Base-by-base conservation (phyloP, 2,113 vertebrate species). In the Ranitomeya imitator region DNA sequence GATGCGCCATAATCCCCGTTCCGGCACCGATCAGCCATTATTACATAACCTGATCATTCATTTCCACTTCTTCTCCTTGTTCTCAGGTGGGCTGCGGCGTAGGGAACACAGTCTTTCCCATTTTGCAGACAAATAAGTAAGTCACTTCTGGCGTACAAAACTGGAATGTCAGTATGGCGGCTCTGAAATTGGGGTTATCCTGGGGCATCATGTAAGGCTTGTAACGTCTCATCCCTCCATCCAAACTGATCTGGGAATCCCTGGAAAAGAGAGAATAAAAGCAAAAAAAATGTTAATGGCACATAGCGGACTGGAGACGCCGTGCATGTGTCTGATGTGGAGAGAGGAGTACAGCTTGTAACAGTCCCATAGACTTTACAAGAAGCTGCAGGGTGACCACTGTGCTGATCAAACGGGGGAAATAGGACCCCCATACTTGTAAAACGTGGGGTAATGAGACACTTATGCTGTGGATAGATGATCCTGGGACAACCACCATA, bases 111-210 rank as follows among this genome's bases (percentile, higher is more conserved):
- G 97, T 99, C 69, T 99, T 99, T 91, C 98, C 98, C 12, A 98
- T 99, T 92, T 92, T 99, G 83, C 97, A 99, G 92, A 99, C 96
- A 69, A 99, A 99, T 94, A 99, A 97, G 98, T 99, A 95, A 97
- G 97, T 94, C 6, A 82, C 88, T 83, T 2, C 4, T 65, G 5
- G 9, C 14, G 13, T 10, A 4, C 21, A 23, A 7, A 2, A 1
- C 11, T 71, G 12, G 18, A 15, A 7, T 7, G 23, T 31, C 11
- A 57, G 12, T 2, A 55, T 10, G 54, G 54, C 54, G 7, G 8
- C 54, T 55, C 12, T 55, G 54, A 55, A 55, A 55, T 55, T 55
- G 54, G 8, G 54, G 8, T 55, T 10, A 12, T 55, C 12, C 54
- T 55, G 54, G 54, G 10, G 14, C 65, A 23, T 0, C 12, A 10